A percentile compares a stretch with the other conserved stretches of the same genome.
phyloP scores from a whole-genome alignment of 2,888 invertebrate genomes.

The Creontiades dilutus region DNA sequence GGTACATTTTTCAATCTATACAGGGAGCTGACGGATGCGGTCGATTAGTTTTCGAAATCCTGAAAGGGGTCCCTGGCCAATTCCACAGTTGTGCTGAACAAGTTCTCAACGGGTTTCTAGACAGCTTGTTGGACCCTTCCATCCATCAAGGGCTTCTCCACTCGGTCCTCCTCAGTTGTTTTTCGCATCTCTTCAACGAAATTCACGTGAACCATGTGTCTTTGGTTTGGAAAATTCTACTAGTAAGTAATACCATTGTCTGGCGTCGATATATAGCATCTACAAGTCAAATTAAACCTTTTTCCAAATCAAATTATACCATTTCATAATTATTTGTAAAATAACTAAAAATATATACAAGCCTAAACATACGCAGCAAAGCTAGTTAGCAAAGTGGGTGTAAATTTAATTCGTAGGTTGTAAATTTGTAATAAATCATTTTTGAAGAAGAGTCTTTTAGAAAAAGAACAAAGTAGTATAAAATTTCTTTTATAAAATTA shows the following conservation, averaged over 20 bases:
- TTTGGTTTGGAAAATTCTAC: slow-evolving; percentile 84
- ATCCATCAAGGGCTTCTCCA: slow-evolving; percentile 82
- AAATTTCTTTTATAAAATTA: no score
- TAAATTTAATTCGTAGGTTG: no score
- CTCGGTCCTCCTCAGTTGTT: slow-evolving; percentile 83
- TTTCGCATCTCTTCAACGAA: slow-evolving; percentile 83
- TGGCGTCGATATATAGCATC: no score
- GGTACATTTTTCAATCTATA: slow-evolving; percentile 76
- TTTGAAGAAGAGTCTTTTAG: no score
- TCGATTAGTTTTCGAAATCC: slow-evolving; percentile 91
- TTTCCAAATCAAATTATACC: no score
- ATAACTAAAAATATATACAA: no score
- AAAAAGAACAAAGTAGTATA: no score
- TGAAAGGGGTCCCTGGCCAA: slow-evolving; percentile 89
- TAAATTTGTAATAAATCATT: no score
- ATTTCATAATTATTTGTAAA: no score
- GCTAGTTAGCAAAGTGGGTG: no score
- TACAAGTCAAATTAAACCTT: no score
- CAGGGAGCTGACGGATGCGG: slow-evolving; percentile 90
- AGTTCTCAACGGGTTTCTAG: slow-evolving; percentile 85
- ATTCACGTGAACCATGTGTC: slow-evolving; percentile 84
- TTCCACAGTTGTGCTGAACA: slow-evolving; percentile 91
- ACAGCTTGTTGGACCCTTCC: slow-evolving; percentile 81
- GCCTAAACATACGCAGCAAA: no score
- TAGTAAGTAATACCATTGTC: slow-evolving; percentile 77